Conservation (phyloP, 2,888 invertebrate species). For the Masnerella sp. region DNA sequence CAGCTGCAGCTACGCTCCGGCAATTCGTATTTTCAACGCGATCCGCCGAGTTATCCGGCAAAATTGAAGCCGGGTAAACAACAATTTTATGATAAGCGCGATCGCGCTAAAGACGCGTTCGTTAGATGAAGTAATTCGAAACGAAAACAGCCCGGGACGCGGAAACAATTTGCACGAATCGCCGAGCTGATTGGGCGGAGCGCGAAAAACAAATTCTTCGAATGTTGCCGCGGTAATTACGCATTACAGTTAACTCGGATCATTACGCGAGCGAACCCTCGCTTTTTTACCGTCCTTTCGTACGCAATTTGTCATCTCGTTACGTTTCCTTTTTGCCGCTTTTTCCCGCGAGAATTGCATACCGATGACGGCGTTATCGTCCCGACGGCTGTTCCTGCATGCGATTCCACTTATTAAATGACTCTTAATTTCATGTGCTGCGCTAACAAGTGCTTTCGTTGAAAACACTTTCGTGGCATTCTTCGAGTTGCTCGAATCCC, state of each 20-base stretch:
- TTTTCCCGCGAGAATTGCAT: constrained; percentile 1
- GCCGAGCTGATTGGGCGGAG: background rate
- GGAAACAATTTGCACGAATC: constrained; percentile 14
- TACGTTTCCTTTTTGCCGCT: background rate
- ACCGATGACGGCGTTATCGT: background rate
- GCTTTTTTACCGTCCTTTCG: constrained; percentile 4
- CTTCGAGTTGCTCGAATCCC: too few relatives aligned
- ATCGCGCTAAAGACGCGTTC: background rate
- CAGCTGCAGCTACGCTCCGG: background rate
- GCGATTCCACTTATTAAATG: background rate
- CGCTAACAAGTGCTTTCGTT: too few relatives aligned
- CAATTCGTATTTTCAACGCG: background rate
- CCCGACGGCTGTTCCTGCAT: too few relatives aligned
- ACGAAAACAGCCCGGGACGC: background rate
- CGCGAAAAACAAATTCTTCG: constrained; percentile 20
- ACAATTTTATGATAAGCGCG: too few relatives aligned
- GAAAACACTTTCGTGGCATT: too few relatives aligned
- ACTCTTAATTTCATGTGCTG: constrained; percentile 2
- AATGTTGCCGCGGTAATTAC: constrained; percentile 11
- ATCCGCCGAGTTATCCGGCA: background rate
- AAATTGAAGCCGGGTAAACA: too few relatives aligned
- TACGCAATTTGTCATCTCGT: constrained; percentile 4
- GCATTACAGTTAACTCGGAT: constrained; percentile 17
- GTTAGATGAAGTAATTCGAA: too few relatives aligned
- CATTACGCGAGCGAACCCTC: background rate